Evolutionary conservation across 2,888 invertebrate species (phyloP).

Genomic region (Drosophila robusta): DNA sequence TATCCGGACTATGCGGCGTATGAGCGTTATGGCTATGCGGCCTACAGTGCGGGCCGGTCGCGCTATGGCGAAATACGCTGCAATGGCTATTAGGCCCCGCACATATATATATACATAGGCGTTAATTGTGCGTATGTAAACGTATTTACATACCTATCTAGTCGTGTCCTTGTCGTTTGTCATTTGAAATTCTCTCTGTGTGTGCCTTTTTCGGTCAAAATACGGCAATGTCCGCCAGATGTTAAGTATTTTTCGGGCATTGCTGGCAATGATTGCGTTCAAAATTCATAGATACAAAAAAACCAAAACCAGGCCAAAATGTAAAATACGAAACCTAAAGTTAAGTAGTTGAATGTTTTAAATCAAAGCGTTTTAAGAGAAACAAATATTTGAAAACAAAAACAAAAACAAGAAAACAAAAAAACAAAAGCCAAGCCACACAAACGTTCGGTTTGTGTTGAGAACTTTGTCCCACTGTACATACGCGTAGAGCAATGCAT

Average conservation of each 20-base stretch:
- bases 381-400: not conserved
- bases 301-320: constrained; percentile 64
- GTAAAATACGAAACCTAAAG: constrained; percentile 35
- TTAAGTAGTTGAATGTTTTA: constrained; percentile 77
- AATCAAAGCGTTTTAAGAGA: constrained; percentile 36
- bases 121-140: constrained; percentile 11
- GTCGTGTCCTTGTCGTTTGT: constrained; percentile 64
- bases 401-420: too few relatives aligned
- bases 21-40: constrained; percentile 67
- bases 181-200: constrained; percentile 78
- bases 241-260: constrained; percentile 52
- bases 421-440: constrained; percentile 22
- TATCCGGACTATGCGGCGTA: constrained; percentile 68
- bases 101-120: constrained; percentile 13
- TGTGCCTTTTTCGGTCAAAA: constrained; percentile 83
- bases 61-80: constrained; percentile 77
- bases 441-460: constrained; percentile 27
- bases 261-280: constrained; percentile 67
- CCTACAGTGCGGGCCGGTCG: constrained; percentile 56
- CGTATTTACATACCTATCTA: constrained; percentile 29
- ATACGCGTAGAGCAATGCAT: constrained; percentile 67
- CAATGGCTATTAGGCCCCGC: constrained; percentile 68
- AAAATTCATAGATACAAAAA: constrained; percentile 59
- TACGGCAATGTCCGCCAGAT: constrained; percentile 58
- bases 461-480: constrained; percentile 72